These are phyloP conservation scores for Thalassophryne amazonica DNA, from an alignment of 2,797 vertebrate species.

Conservation along the genomic window DNA sequence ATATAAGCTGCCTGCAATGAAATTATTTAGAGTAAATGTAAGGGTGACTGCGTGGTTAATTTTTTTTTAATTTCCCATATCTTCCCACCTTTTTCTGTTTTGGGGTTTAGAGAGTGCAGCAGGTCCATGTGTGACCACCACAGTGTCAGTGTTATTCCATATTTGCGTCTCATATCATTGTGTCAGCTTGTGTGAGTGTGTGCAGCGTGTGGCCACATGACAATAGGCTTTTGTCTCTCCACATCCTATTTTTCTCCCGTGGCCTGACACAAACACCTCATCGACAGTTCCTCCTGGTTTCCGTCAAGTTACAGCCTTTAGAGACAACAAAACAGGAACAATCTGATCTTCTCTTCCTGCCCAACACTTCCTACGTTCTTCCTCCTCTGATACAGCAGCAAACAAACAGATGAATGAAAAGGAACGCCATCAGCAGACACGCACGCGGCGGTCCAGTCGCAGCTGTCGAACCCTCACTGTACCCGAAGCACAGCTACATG, in stretches of 20 bases:
- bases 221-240: conserved; percentile 69
- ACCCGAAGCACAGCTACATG: too few species aligned
- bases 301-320: conserved; percentile 69
- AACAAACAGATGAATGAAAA: conserved; percentile 17
- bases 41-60: too few species aligned
- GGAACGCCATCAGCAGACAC: too few species aligned
- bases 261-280: conserved; percentile 39
- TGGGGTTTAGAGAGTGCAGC: not conserved
- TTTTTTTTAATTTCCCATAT: too few species aligned
- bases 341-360: conserved; percentile 84
- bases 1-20: too few species aligned
- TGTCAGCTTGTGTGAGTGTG: conserved; percentile 53
- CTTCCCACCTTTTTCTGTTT: too few species aligned
- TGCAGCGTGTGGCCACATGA: conserved; percentile 50
- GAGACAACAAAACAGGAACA: conserved; percentile 92
- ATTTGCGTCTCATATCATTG: conserved; percentile 42
- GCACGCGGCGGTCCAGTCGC: too few species aligned
- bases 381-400: conserved; percentile 5
- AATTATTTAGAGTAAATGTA: too few species aligned
- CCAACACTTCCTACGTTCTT: conserved; percentile 59
- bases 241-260: conserved; percentile 66
- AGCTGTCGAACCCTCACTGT: too few species aligned
- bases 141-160: conserved; percentile 5
- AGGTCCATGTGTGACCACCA: conserved; percentile 11
- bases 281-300: conserved; percentile 51